phyloP scores from a whole-genome alignment of 2,797 vertebrate species.

The Aratinga solstitialis region DNA sequence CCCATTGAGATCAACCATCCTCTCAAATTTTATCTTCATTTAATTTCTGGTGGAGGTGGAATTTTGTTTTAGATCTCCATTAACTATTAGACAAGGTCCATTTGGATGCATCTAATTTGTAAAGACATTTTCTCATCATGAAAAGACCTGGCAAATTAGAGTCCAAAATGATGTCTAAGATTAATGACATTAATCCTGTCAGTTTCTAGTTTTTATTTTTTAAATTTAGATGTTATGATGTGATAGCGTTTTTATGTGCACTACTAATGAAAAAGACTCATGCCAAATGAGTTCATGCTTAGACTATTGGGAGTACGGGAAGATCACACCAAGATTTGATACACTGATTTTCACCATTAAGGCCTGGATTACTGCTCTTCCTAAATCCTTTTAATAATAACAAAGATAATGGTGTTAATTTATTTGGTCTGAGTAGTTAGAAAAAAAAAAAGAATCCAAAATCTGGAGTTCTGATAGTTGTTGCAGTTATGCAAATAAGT shows the following conservation, averaged over 20 bases:
- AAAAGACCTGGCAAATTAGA: background rate
- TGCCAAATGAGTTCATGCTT: background rate
- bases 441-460: background rate
- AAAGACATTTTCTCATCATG: background rate
- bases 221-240: background rate
- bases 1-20: background rate
- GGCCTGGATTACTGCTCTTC: background rate
- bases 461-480: background rate
- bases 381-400: background rate
- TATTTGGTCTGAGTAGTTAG: background rate
- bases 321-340: background rate
- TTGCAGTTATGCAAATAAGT: background rate
- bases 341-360: background rate
- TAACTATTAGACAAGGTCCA: background rate
- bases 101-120: background rate
- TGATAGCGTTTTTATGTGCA: background rate
- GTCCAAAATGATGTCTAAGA: background rate
- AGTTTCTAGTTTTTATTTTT: background rate
- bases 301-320: background rate
- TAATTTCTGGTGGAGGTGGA: background rate
- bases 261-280: background rate
- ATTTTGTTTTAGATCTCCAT: background rate
- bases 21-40: background rate
- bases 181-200: background rate
- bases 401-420: background rate